A percentile compares a stretch with the other conserved stretches of the same genome.
Evolutionary conservation across 2,113 vertebrate species (phyloP).

Genomic region (Lepisosteus osseus): DNA sequence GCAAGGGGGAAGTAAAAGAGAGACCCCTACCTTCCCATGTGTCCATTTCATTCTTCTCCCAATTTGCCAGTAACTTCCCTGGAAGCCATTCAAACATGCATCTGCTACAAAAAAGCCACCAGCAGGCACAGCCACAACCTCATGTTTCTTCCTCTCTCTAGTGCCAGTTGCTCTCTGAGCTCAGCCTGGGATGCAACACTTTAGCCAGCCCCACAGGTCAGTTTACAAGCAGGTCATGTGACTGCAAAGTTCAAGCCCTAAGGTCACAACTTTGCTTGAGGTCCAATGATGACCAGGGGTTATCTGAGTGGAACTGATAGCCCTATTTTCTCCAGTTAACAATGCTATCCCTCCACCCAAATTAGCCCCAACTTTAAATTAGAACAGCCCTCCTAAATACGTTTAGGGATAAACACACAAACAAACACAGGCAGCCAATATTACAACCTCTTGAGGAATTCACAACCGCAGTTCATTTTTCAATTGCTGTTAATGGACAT

Average conservation of each 20-base stretch:
- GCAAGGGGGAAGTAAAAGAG: not conserved
- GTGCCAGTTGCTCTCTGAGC: constrained; percentile 69
- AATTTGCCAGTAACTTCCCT: constrained; percentile 55
- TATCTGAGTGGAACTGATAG: constrained; percentile 90
- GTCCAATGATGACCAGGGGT: constrained; percentile 84
- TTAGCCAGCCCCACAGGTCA: constrained; percentile 74
- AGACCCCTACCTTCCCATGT: constrained; percentile 85
- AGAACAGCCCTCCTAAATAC: constrained; percentile 47
- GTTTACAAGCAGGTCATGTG: constrained; percentile 88
- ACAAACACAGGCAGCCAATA: constrained; percentile 21
- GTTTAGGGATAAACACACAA: constrained; percentile 52
- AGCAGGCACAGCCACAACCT: constrained; percentile 56
- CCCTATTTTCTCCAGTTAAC: constrained; percentile 72
- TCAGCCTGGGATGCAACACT: constrained; percentile 54
- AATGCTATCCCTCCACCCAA: constrained; percentile 54
- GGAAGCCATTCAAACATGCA: constrained; percentile 77
- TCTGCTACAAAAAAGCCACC: constrained; percentile 52
- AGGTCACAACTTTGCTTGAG: constrained; percentile 82
- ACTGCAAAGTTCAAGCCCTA: constrained; percentile 86
- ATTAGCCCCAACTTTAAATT: constrained; percentile 46
- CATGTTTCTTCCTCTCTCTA: constrained; percentile 61
- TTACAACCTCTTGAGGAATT: too few species aligned
- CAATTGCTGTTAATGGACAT: too few species aligned
- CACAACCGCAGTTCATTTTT: too few species aligned
- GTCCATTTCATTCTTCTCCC: constrained; percentile 87